Evolutionary conservation across 2,797 vertebrate genomes (phyloP), one percentile per base, ranked within the genome.

Genomic region (Malacoctenus gilli): DNA sequence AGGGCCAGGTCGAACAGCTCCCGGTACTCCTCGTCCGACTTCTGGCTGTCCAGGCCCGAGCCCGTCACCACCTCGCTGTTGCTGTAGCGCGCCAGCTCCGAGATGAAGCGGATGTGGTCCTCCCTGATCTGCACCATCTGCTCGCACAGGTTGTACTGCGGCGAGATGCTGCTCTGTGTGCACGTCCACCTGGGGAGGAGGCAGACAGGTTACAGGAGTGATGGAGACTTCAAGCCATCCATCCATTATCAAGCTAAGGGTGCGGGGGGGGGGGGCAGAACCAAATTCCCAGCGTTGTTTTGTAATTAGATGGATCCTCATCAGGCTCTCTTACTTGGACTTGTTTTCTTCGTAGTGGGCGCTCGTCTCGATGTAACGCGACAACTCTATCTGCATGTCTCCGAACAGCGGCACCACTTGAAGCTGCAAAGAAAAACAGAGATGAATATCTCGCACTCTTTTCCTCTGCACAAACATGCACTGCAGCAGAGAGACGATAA

Each of bases 121-220:
- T 99, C 97, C 22, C 97, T 92, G 83, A 99, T 99, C 92, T 98
- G 95, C 39, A 98, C 95, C 97, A 98, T 98, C 91, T 98, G 96
- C 90, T 98, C 95, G 3, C 97, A 98, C 77, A 98, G 94, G 89
- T 99, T 99, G 90, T 98, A 99, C 91, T 99, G 96, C 0, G 97
- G 97, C 35, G 96, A 98, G 91, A 96, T 94, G 90, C 95, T 98
- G 93, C 95, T 97, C 90, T 98, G 96, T 4, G 96, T 98, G 85
- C 97, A 98, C 0, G 95, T 98, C 97, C 97, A 99, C 93, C 96
- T 98, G 88, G 57, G 57, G 35, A 71, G 37, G 72, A 61, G 8
- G 41, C 28, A 42, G 25, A 19, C n/a, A 19, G 21, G n/a, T n/a
- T n/a, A n/a, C n/a, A n/a, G n/a, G n/a, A n/a, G n/a, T n/a, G n/a